Base-by-base conservation (phyloP, 1,140 invertebrate genomes). In the Drosophila ambigua region DNA sequence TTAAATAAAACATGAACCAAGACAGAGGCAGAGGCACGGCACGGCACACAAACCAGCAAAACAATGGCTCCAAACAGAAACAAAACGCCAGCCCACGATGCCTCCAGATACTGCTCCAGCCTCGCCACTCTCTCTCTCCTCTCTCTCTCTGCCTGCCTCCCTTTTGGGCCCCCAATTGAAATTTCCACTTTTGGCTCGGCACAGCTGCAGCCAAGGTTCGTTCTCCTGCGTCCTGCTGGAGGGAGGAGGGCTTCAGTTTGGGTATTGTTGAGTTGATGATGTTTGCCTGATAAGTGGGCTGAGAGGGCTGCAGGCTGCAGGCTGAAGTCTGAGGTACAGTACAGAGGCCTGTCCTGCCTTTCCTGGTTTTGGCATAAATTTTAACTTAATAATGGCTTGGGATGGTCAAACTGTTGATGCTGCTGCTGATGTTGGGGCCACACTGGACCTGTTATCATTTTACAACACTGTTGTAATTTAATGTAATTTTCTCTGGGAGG, bases 1-100 rank as follows among this genome's bases (percentile, higher is more conserved):
- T 82, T 83, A 83, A 83, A 83, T 83, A 83, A 83, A 83, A 83
- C 79, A 83, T 83, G 79, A 75, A 73, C 54, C 59, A 31, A 57
- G 13, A 23, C 24, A 8, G 5, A 44, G 54, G 20, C 24, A 26
- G 39, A 66, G 52, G 67, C 50, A 26, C 31, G 59, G 46, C 66
- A 28, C 15, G 39, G 35, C 20, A 20, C 20, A 20, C 20, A 20
- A 20, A 20, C 20, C 20, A 20, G 20, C 49, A 49, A 77, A 77
- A 77, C 74, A 77, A 77, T 77, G 74, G 55, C 61, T 28, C 26
- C 20, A 31, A 54, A 62, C 50, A 49, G 31, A 55, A 55, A 43
- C 28, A 39, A 23, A 57, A 57, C 15, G 26, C 44, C 46, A 23
- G 16, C 11, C 35, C 9, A 39, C 35, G 35, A 39, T 39, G 35